phyloP scores from a whole-genome alignment of 1,140 invertebrate genomes.

The Epicauta chinensis region DNA sequence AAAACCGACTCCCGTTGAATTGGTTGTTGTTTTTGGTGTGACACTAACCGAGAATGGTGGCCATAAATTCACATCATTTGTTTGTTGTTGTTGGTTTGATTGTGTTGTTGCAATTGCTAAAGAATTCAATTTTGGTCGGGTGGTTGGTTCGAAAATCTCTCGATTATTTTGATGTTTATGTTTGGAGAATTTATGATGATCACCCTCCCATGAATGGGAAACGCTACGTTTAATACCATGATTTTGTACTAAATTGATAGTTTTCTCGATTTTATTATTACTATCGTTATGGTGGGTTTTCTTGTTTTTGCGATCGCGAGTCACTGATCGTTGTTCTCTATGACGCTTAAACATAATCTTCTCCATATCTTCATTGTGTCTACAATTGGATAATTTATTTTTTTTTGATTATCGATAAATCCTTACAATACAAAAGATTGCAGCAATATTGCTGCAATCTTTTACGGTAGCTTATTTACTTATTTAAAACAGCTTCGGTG shows the following conservation, averaged over 20 bases:
- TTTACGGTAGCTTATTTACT: conserved; percentile 24
- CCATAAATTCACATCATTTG: conserved; percentile 50
- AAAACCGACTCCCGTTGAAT: conserved; percentile 21
- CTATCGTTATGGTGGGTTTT: conserved; percentile 27
- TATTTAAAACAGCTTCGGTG: conserved; percentile 56
- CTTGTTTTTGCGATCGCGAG: conserved; percentile 44
- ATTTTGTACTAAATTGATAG: not conserved
- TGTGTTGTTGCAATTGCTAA: too few species aligned
- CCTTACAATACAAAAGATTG: too few species aligned
- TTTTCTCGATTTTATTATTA: not conserved
- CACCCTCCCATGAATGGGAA: conserved; percentile 51
- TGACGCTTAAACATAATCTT: conserved; percentile 67
- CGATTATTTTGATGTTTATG: conserved; percentile 39
- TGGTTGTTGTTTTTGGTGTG: conserved; percentile 38
- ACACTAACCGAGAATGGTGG: conserved; percentile 53
- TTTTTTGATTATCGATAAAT: too few species aligned
- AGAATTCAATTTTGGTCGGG: too few species aligned
- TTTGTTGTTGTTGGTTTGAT: too few species aligned
- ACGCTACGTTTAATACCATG: conserved; percentile 53
- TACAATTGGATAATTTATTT: too few species aligned
- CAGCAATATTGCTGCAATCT: too few species aligned
- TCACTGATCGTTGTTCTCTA: conserved; percentile 52
- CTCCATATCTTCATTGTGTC: conserved; percentile 74
- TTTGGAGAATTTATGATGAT: conserved; percentile 49
- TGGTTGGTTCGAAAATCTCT: too few species aligned